phyloP scores from a whole-genome alignment of 1,140 invertebrate species.

The Berghia stephanieae region DNA sequence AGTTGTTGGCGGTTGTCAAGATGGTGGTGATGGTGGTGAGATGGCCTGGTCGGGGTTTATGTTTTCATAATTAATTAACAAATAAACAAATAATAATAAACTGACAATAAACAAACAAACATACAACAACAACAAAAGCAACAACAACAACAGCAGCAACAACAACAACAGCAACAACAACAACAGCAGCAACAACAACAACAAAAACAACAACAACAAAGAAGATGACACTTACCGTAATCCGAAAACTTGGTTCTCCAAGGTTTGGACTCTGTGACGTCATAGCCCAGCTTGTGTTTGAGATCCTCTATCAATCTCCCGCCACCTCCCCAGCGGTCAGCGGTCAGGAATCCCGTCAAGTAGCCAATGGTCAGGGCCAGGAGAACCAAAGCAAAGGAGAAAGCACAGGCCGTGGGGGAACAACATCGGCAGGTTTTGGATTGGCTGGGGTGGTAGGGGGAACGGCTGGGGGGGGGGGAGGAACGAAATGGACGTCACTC shows the following conservation, averaged over 20 bases:
- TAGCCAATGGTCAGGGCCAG: slow-evolving; percentile 45
- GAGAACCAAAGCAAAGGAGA: slow-evolving; percentile 36
- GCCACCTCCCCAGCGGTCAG: neutral
- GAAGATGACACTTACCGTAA: neutral
- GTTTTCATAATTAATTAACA: too few species aligned
- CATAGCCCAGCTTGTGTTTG: neutral
- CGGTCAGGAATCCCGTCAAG: slow-evolving; percentile 44
- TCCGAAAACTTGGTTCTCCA: slow-evolving; percentile 19
- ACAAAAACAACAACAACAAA: too few species aligned
- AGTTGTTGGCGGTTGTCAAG: neutral
- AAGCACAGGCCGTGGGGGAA: slow-evolving; percentile 36
- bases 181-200: too few species aligned
- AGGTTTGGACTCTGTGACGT: neutral
- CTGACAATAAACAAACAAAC: too few species aligned
- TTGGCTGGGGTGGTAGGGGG: too few species aligned
- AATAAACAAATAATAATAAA: too few species aligned
- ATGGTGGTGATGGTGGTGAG: neutral
- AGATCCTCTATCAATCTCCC: too few species aligned
- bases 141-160: too few species aligned
- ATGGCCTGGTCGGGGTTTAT: too few species aligned
- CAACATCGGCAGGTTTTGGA: slow-evolving; percentile 18
- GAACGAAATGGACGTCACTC: too few species aligned
- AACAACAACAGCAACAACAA: neutral
- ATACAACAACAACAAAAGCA: too few species aligned
- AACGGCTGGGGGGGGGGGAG: too few species aligned